These are phyloP conservation scores for Crypturellus undulatus DNA, from an alignment of 2,113 vertebrate species.

Conservation along the genomic window DNA sequence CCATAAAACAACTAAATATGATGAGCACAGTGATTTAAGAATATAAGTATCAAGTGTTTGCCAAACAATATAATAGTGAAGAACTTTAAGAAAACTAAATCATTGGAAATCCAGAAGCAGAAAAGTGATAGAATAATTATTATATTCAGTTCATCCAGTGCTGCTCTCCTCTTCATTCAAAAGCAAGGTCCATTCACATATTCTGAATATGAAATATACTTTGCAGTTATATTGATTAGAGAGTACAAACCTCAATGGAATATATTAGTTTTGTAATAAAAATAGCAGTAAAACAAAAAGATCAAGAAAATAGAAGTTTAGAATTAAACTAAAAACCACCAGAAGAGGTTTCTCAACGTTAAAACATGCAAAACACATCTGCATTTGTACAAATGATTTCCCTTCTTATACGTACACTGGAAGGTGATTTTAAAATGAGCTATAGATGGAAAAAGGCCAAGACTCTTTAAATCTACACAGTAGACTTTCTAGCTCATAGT, in stretches of 20 bases:
- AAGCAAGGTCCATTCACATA: background rate
- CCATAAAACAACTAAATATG: background rate
- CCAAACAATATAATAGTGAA: constrained; percentile 11
- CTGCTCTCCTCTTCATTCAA: background rate
- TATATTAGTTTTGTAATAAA: background rate
- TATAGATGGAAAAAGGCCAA: background rate
- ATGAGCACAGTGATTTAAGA: constrained; percentile 2
- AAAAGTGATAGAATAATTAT: constrained; percentile 2
- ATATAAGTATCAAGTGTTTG: background rate
- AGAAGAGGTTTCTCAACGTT: background rate
- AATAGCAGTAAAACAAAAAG: background rate
- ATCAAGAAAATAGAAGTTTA: background rate
- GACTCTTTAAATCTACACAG: background rate
- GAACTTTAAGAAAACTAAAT: background rate
- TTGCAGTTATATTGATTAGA: background rate
- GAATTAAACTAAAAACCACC: background rate
- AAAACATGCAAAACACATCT: no score
- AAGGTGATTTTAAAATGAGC: background rate
- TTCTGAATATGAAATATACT: background rate
- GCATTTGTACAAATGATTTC: background rate
- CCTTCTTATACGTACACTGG: background rate
- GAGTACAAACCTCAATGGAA: background rate
- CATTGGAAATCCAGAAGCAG: constrained; percentile 6
- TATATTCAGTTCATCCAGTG: constrained; percentile 10
- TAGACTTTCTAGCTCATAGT: background rate